Evolutionary conservation across 1,140 invertebrate genomes (phyloP), one percentile per base, ranked within the genome.

Genomic region (Galleria mellonella): DNA sequence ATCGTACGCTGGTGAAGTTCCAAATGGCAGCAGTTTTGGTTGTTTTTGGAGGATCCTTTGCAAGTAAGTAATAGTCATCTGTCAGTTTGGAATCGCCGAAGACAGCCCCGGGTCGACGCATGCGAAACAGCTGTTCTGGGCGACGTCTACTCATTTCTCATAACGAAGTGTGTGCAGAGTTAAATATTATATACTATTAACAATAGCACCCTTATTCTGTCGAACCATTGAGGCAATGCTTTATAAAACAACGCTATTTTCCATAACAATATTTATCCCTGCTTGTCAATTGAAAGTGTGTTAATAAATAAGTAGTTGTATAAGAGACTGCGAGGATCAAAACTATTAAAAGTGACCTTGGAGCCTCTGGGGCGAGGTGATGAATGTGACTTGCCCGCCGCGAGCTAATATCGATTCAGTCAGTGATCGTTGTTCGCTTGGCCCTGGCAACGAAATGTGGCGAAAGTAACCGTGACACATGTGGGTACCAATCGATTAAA

Each of bases 21-120:
- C 94, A 47, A 96, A 96, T 79, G 94, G 94, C 70, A 95, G 94
- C 88, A 94, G 92, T 85, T 96, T 96, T 75, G 94, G 94, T 70
- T 95, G 94, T 86, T 96, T 96, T 87, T 95, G 94, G 92, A 91
- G 90, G 82, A 94, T 95, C 77, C 88, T 95, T 54, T 88, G 89
- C 87, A 95, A 94, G 93, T 95, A 84, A 94, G 92, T 93, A 33
- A 9, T 23, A 40, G 39, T 35, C 9, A 47, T 54, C 38, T 29
- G 47, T 43, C 51, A 42, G 44, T 52, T 51, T 50, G 49, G 47
- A 37, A 41, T 23, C 41, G 55, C 36, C 51, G 57, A 23, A 23
- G 2, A 23, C 17, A 6, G 17, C 37, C 43, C 51, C 33, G 37
- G 43, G 42, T 40, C 39, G 49, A 29, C 42, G 46, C 51, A 50